These are phyloP conservation scores for Athripsodes cinereus DNA, from an alignment of 2,888 invertebrate genomes.

Conservation along the genomic window DNA sequence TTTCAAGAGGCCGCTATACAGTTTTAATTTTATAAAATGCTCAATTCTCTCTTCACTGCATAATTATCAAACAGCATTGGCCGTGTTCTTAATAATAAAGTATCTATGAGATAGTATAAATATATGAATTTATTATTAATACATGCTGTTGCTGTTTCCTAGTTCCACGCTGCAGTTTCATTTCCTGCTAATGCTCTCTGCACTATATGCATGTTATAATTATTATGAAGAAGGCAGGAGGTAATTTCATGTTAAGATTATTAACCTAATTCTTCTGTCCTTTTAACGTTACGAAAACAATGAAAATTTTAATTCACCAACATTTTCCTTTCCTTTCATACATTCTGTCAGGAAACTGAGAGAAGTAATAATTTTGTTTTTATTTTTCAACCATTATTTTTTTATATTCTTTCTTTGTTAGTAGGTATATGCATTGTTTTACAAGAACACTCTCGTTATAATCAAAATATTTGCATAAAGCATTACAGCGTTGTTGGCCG, in stretches of 20 bases:
- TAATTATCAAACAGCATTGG: too few relatives aligned
- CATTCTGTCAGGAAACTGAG: conserved; percentile 22
- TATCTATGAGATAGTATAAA: too few relatives aligned
- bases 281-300: not conserved
- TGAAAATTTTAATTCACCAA: not conserved
- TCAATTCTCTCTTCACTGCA: too few relatives aligned
- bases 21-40: too few relatives aligned
- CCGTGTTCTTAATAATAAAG: too few relatives aligned
- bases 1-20: too few relatives aligned
- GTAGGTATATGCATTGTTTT: not conserved
- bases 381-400: conserved; percentile 11
- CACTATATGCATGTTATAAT: too few relatives aligned
- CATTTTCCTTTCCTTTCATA: conserved; percentile 24
- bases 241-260: not conserved
- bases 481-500: conserved; percentile 8
- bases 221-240: too few relatives aligned
- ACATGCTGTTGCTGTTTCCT: too few relatives aligned
- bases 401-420: conserved; percentile 6
- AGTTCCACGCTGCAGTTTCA: too few relatives aligned
- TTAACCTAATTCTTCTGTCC: conserved; percentile 2
- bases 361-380: conserved; percentile 21
- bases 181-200: too few relatives aligned
- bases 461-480: not conserved
- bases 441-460: not conserved
- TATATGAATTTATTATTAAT: too few relatives aligned